These are phyloP conservation scores for Anoplopoma fimbria DNA, from an alignment of 2,113 vertebrate species.

Conservation along the genomic window DNA sequence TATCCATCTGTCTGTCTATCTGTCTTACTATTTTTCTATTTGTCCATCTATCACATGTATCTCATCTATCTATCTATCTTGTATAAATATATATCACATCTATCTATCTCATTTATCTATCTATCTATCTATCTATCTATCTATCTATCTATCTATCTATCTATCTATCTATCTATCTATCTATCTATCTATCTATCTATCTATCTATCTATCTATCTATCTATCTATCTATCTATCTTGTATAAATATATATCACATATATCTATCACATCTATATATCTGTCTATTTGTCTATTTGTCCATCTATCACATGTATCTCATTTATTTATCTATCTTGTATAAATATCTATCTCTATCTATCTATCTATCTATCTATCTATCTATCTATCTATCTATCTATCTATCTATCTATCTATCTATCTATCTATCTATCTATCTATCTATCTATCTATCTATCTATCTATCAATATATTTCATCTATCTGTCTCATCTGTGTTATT, in stretches of 20 bases:
- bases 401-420: constrained; percentile 52
- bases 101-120: constrained; percentile 56
- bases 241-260: constrained; percentile 52
- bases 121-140: constrained; percentile 57
- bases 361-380: constrained; percentile 50
- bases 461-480: constrained; percentile 53
- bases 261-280: constrained; percentile 41
- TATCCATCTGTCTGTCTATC: constrained; percentile 43
- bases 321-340: constrained; percentile 51
- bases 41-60: constrained; percentile 51
- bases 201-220: constrained; percentile 51
- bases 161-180: constrained; percentile 42
- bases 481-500: constrained; percentile 21
- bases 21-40: constrained; percentile 46
- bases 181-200: constrained; percentile 52
- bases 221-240: constrained; percentile 55
- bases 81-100: too few relatives aligned
- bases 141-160: constrained; percentile 49
- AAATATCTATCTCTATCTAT: constrained; percentile 50
- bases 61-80: constrained; percentile 49
- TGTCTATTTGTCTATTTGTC: constrained; percentile 46
- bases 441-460: constrained; percentile 55
- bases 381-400: constrained; percentile 42
- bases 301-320: constrained; percentile 40
- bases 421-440: constrained; percentile 51